These are phyloP conservation scores for Xenus cinereus DNA, from an alignment of 2,113 vertebrate genomes.

Conservation along the genomic window DNA sequence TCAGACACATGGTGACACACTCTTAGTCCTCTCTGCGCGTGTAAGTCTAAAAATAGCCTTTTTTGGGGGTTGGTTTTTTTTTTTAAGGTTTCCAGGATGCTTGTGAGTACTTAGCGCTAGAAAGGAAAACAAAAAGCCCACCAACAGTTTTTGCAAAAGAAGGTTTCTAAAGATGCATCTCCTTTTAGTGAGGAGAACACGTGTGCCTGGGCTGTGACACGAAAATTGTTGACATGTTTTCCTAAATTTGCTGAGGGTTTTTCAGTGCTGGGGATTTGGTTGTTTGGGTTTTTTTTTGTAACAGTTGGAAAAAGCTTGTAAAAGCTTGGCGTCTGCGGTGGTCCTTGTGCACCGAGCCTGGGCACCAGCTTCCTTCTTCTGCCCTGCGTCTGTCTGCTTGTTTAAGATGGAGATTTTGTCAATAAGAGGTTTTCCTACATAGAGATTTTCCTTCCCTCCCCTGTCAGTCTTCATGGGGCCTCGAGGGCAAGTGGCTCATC, in stretches of 20 bases:
- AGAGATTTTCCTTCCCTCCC: neutral
- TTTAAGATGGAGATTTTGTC: neutral
- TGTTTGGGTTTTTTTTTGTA: neutral
- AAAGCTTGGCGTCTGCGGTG: neutral
- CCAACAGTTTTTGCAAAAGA: neutral
- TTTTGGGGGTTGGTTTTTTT: neutral
- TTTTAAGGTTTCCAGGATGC: neutral
- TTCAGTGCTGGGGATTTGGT: neutral
- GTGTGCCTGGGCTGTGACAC: neutral
- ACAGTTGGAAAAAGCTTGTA: neutral
- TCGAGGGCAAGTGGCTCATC: neutral
- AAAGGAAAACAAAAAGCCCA: neutral
- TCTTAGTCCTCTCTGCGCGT: neutral
- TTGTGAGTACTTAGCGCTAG: neutral
- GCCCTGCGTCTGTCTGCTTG: neutral
- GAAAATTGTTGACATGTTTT: neutral
- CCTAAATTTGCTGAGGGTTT: neutral
- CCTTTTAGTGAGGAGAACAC: neutral
- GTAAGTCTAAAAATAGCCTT: neutral
- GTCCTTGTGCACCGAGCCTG: neutral
- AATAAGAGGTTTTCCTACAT: neutral
- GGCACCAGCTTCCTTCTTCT: neutral
- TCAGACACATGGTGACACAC: neutral
- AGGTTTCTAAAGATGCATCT: slow-evolving; percentile 1
- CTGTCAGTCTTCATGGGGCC: accelerated